These are phyloP conservation scores for Mylabris sibirica DNA, from an alignment of 2,888 invertebrate genomes.

Conservation along the genomic window DNA sequence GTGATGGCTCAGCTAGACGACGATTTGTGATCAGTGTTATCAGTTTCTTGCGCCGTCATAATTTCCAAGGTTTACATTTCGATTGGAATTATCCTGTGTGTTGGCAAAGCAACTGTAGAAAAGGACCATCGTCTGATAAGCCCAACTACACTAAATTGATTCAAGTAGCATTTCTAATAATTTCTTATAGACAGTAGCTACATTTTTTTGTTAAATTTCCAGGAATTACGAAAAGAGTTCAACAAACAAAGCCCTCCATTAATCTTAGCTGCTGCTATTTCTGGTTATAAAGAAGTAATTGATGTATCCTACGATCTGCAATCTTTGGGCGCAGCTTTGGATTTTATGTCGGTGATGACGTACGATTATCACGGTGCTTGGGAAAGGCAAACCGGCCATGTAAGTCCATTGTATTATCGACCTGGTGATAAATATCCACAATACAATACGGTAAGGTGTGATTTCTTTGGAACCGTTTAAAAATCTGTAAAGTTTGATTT, in stretches of 20 bases:
- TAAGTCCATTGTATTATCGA: conserved; percentile 76
- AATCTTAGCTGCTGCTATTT: conserved; percentile 81
- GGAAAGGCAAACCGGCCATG: conserved; percentile 82
- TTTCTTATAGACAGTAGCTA: not conserved
- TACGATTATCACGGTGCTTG: conserved; percentile 92
- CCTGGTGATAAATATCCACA: conserved; percentile 74
- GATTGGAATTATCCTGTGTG: conserved; percentile 97
- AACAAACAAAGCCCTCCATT: conserved; percentile 70
- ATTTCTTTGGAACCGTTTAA: too few relatives aligned
- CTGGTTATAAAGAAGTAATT: conserved; percentile 91
- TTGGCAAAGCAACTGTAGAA: conserved; percentile 89
- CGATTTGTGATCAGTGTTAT: conserved; percentile 76
- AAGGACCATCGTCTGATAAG: conserved; percentile 80
- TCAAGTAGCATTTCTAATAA: conserved; percentile 63
- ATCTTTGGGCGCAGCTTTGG: conserved; percentile 72
- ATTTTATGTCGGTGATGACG: conserved; percentile 86
- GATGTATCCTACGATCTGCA: conserved; percentile 84
- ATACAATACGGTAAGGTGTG: conserved; percentile 75
- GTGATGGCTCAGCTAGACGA: conserved; percentile 70
- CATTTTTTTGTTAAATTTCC: conserved; percentile 12
- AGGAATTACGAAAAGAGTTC: conserved; percentile 74
- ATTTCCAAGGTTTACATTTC: conserved; percentile 86
- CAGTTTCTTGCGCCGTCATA: conserved; percentile 75
- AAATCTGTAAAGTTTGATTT: conserved; percentile 17
- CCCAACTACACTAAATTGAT: conserved; percentile 80